A percentile compares a stretch with the other conserved stretches of the same genome.
These are phyloP conservation scores for Tetragonula clypearis DNA, from an alignment of 1,140 invertebrate genomes.

Conservation along the genomic window DNA sequence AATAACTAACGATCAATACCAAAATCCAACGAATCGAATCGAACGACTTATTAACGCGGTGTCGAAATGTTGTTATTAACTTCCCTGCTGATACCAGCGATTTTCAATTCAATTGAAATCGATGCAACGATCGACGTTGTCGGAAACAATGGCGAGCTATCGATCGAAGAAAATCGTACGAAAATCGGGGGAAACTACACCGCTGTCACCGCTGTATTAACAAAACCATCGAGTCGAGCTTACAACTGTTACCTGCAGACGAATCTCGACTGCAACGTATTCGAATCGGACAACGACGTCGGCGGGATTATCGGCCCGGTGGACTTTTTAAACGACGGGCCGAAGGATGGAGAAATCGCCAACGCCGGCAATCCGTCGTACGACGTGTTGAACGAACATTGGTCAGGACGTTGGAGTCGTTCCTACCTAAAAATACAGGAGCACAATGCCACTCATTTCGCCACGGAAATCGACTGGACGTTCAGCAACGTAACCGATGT, in stretches of 20 bases:
- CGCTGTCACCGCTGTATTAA: background rate
- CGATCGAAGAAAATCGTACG: background rate
- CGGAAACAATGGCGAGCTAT: background rate
- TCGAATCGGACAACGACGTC: background rate
- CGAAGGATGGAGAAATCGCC: background rate
- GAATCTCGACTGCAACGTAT: background rate
- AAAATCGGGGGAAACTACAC: background rate
- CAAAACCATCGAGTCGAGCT: background rate
- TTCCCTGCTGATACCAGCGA: background rate
- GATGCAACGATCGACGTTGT: no score
- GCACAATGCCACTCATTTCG: background rate
- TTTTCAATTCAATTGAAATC: background rate
- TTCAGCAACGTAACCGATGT: background rate
- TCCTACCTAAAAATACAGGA: background rate
- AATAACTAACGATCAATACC: background rate
- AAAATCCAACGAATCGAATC: background rate
- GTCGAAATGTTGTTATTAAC: conserved; percentile 6
- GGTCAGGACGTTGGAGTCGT: background rate
- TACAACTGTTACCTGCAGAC: background rate
- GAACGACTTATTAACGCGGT: no score
- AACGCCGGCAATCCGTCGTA: background rate
- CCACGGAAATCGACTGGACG: background rate
- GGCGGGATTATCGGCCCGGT: background rate
- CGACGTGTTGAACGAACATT: background rate
- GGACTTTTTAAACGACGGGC: background rate